Percentiles rank a stretch among this genome's conserved stretches.
Conservation (phyloP, 2,113 vertebrate species). For the Penelope pileata region DNA sequence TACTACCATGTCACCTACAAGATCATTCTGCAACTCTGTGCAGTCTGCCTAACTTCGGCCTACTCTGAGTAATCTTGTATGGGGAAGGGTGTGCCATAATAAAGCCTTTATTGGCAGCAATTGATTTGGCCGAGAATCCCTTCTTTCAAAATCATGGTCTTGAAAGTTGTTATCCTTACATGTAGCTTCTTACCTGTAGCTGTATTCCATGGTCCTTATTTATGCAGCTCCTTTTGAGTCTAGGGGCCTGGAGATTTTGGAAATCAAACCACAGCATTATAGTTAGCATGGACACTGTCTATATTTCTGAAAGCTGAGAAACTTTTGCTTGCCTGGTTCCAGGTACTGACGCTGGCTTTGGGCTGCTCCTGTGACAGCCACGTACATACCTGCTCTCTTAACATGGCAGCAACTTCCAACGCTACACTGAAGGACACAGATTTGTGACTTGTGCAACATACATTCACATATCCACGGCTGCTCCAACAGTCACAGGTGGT, state of each 20-base stretch:
- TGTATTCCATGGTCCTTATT: background rate
- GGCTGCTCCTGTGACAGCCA: background rate
- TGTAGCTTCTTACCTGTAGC: background rate
- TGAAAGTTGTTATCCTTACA: background rate
- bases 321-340: background rate
- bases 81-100: background rate
- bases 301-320: background rate
- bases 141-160: background rate
- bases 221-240: background rate
- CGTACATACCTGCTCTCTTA: background rate
- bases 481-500: background rate
- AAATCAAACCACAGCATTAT: background rate
- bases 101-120: background rate
- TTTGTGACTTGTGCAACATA: background rate
- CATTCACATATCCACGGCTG: background rate
- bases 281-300: fast-evolving
- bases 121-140: background rate
- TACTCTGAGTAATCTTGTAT: background rate
- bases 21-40: background rate
- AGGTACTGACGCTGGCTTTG: background rate
- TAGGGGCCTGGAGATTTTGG: fast-evolving
- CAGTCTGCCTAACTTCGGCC: background rate
- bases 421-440: background rate
- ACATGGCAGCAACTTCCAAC: background rate
- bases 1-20: background rate